Base-by-base conservation (phyloP, 2,888 invertebrate genomes). In the Chirona hameri region DNA sequence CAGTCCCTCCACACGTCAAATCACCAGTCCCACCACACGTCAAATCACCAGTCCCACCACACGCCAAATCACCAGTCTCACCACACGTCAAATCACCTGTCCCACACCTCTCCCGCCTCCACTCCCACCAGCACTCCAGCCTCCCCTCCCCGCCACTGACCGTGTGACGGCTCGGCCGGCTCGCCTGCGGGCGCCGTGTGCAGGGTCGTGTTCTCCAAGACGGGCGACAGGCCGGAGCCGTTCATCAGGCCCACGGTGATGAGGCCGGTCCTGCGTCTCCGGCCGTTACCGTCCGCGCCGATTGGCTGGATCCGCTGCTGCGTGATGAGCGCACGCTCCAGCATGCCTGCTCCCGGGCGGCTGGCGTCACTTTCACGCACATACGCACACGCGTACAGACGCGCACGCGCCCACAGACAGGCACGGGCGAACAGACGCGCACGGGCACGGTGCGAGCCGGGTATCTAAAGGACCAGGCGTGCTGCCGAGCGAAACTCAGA, bases 261-360 rank as follows among this genome's bases (percentile, higher is more conserved):
- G 39, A 76, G 76, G 39, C 76, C 76, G 14, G 76, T 76, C 5
- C 76, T 14, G 7, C 76, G 18, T 21, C 76, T 18, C 76, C 29
- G 29, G 7, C 76, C 31, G 39, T 76, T 76, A 9, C 76, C 14
- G 76, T 76, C 29, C 21, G 29, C 76, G 39, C 76, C 29, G 21
- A 76, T 76, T 0, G 76, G 76, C 39, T 76, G 76, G 76, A 76
- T 76, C 7, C 76, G 39, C 76, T 31, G 29, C 76, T 76, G 76
- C 7, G 76, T 39, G 76, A 48, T 48, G 9, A 48, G 48, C 48
- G 48, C 48, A 10, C 48, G 48, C 48, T 48, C 48, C 48, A 48
- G 12, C 48, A 48, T 48, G 57, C 57, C 57, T 12, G 57, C 21
- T 12, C 3, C 57, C 57, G 18, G 14, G 3, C 57, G 57, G 57